Conservation (phyloP, 1,140 invertebrate genomes). For the Pseudomyrmex flavicornis region DNA sequence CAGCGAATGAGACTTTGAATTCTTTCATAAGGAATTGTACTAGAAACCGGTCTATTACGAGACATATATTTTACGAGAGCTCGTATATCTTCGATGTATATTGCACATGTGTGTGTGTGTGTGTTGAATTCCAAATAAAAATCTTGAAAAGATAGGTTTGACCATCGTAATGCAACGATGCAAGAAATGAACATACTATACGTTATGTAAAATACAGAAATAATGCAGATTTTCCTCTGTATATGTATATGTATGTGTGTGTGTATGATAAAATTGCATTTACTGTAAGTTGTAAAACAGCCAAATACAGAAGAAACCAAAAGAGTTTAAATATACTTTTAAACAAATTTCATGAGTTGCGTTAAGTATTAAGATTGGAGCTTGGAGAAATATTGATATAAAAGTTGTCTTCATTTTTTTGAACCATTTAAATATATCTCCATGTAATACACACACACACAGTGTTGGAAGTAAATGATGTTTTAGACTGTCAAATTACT, state of each 20-base stretch:
- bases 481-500: too few species aligned
- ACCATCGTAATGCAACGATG: not conserved
- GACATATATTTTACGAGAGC: constrained; percentile 4
- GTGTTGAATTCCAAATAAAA: not conserved
- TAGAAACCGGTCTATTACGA: not conserved
- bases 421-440: too few species aligned
- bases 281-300: too few species aligned
- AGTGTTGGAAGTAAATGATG: too few species aligned
- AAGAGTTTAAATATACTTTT: too few species aligned
- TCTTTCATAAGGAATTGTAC: constrained; percentile 23
- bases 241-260: not conserved
- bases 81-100: not conserved
- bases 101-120: too few species aligned
- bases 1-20: constrained; percentile 41
- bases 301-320: too few species aligned
- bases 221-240: not conserved
- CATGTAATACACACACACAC: too few species aligned
- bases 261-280: not conserved
- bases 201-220: not conserved
- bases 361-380: too few species aligned
- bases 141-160: constrained; percentile 1
- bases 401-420: too few species aligned
- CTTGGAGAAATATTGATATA: too few species aligned
- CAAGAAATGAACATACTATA: not conserved
- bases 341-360: too few species aligned